Percentiles rank a stretch among this genome's conserved stretches.
These are phyloP conservation scores for Mya arenaria DNA, from an alignment of 1,140 invertebrate genomes.

Conservation along the genomic window DNA sequence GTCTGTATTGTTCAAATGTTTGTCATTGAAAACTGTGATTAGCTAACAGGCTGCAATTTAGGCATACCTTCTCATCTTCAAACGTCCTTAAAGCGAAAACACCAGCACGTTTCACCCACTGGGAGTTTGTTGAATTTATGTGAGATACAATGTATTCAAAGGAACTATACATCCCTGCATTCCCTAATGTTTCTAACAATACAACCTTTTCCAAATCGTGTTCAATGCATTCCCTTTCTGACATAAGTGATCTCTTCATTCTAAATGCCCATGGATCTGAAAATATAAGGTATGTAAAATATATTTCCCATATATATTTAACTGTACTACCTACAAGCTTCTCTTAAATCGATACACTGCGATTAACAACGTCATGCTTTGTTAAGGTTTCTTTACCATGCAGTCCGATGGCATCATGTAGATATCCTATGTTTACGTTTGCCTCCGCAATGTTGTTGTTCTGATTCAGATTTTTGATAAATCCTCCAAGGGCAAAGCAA, in stretches of 20 bases:
- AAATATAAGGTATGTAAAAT: background rate
- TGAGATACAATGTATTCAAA: slow-evolving; percentile 65
- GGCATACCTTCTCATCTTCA: slow-evolving; percentile 56
- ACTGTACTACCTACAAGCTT: too few species aligned
- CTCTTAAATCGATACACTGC: too few species aligned
- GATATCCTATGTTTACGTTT: background rate
- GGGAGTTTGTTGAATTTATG: slow-evolving; percentile 62
- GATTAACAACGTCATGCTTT: too few species aligned
- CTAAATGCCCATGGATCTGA: slow-evolving; percentile 61
- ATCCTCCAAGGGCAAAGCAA: slow-evolving; percentile 12
- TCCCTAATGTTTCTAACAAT: slow-evolving; percentile 59
- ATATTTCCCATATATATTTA: too few species aligned
- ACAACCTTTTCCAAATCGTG: slow-evolving; percentile 55
- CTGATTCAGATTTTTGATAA: slow-evolving; percentile 4
- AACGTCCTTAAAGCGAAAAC: slow-evolving; percentile 56
- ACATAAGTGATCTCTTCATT: slow-evolving; percentile 47
- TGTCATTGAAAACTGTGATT: too few species aligned
- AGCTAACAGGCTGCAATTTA: too few species aligned
- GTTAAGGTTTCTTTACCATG: too few species aligned
- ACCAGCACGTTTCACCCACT: slow-evolving; percentile 63
- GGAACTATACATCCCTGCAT: slow-evolving; percentile 53
- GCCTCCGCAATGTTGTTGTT: background rate
- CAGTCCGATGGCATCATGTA: slow-evolving; percentile 19
- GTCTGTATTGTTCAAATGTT: too few species aligned
- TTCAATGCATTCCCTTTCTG: slow-evolving; percentile 39